Percentiles rank a stretch among this genome's conserved stretches.
phyloP scores from a whole-genome alignment of 37 sponge, comb jelly and placozoan species.

The Spongilla lacustris region DNA sequence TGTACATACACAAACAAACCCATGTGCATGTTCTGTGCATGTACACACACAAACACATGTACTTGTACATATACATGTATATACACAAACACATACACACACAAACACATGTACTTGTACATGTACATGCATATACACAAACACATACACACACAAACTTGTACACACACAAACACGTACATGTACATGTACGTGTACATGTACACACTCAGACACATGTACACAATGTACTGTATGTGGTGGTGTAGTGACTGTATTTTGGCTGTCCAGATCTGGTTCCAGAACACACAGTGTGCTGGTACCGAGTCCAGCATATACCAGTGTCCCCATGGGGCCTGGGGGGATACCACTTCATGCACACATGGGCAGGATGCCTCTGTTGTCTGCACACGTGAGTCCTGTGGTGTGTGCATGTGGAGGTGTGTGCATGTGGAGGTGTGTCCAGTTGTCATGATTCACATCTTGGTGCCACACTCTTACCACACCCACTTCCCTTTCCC shows the following conservation, averaged over 20 bases:
- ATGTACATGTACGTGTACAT: not conserved
- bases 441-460: too few species aligned
- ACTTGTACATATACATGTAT: not conserved
- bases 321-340: conserved; percentile 13
- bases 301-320: conserved; percentile 8
- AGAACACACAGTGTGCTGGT: conserved; percentile 18
- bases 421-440: not conserved
- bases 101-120: too few species aligned
- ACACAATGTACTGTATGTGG: too few species aligned
- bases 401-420: not conserved
- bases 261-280: conserved; percentile 25
- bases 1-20: not conserved
- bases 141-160: not conserved
- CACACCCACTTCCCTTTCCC: not conserved
- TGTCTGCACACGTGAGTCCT: conserved; percentile 6
- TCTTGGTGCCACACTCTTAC: too few species aligned
- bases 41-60: too few species aligned
- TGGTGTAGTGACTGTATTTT: not conserved
- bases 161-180: not conserved
- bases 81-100: not conserved
- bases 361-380: conserved; percentile 22
- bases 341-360: not conserved
- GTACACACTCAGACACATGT: not conserved
- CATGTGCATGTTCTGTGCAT: too few species aligned
- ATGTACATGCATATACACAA: not conserved